Percentiles rank a stretch among this genome's conserved stretches.
phyloP scores from a whole-genome alignment of 2,888 invertebrate genomes.

The Orchesella flavescens region DNA sequence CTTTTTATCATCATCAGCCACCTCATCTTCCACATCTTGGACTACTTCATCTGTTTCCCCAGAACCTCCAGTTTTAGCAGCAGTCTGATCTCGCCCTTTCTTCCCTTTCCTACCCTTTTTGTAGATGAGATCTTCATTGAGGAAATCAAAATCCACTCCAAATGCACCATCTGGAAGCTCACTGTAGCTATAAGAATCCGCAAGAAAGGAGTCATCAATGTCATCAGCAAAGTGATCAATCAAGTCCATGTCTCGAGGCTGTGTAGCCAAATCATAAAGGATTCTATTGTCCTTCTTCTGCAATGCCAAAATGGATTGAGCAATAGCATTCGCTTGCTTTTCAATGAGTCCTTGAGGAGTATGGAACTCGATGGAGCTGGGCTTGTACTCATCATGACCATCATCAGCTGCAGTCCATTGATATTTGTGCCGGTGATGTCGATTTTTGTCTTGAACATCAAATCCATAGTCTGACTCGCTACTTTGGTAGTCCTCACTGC shows the following conservation, averaged over 20 bases:
- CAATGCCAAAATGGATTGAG: conserved; percentile 35
- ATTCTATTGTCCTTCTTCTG: conserved; percentile 43
- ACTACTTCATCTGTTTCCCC: neutral
- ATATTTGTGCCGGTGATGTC: conserved; percentile 46
- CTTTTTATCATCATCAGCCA: neutral
- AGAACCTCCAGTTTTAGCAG: neutral
- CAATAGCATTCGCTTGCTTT: conserved; percentile 46
- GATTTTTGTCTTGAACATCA: conserved; percentile 40
- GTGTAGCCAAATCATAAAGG: conserved; percentile 36
- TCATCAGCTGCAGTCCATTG: conserved; percentile 10
- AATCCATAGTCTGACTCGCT: conserved; percentile 51
- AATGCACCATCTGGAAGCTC: conserved; percentile 54
- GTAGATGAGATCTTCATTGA: conserved; percentile 55
- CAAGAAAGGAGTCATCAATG: conserved; percentile 56
- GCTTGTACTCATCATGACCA: conserved; percentile 28
- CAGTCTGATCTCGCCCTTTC: neutral
- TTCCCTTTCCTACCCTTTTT: conserved; percentile 28
- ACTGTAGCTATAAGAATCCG: conserved; percentile 51
- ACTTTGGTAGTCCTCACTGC: conserved; percentile 44
- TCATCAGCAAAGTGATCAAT: conserved; percentile 59
- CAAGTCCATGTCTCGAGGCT: conserved; percentile 28
- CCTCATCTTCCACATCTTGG: conserved; percentile 2
- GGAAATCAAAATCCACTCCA: conserved; percentile 60
- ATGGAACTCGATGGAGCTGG: conserved; percentile 42
- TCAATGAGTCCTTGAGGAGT: conserved; percentile 48